Percentiles rank a stretch among this genome's conserved stretches.
Evolutionary conservation across 2,888 invertebrate species (phyloP).

Genomic region (Dynastes tityus): DNA sequence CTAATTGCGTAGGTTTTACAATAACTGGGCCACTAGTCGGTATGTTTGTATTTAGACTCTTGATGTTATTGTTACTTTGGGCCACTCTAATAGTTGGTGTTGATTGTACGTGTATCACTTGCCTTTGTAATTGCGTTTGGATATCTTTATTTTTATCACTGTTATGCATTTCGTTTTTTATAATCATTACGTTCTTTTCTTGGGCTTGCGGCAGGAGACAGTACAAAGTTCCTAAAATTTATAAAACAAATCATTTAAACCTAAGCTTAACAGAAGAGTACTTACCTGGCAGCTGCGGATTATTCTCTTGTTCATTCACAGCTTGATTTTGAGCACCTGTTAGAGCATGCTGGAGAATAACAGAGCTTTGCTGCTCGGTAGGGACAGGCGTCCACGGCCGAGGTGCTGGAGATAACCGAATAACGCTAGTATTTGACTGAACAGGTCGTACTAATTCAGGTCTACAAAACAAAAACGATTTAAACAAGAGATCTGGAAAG

Average conservation of each 20-base stretch:
- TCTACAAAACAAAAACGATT: slow-evolving; percentile 67
- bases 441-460: slow-evolving; percentile 82
- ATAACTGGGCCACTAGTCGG: slow-evolving; percentile 77
- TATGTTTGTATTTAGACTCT: slow-evolving; percentile 62
- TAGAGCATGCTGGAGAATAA: slow-evolving; percentile 67
- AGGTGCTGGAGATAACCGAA: slow-evolving; percentile 86
- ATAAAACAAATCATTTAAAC: background rate
- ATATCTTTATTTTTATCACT: slow-evolving; percentile 64
- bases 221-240: slow-evolving; percentile 64
- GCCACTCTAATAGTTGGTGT: slow-evolving; percentile 62
- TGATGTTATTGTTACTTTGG: slow-evolving; percentile 56
- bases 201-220: slow-evolving; percentile 69
- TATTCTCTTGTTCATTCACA: slow-evolving; percentile 54
- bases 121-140: slow-evolving; percentile 37
- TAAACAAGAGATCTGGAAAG: slow-evolving; percentile 5
- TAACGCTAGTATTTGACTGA: slow-evolving; percentile 83
- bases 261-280: background rate
- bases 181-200: slow-evolving; percentile 79
- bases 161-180: slow-evolving; percentile 75
- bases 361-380: slow-evolving; percentile 69
- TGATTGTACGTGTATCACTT: slow-evolving; percentile 63
- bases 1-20: slow-evolving; percentile 82
- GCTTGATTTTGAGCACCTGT: slow-evolving; percentile 62
- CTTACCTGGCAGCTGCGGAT: slow-evolving; percentile 50
- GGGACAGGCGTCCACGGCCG: slow-evolving; percentile 65